Percentiles rank a stretch among this genome's conserved stretches.
Evolutionary conservation across 2,888 invertebrate genomes (phyloP).

Genomic region (Stenolophus ochropezus): DNA sequence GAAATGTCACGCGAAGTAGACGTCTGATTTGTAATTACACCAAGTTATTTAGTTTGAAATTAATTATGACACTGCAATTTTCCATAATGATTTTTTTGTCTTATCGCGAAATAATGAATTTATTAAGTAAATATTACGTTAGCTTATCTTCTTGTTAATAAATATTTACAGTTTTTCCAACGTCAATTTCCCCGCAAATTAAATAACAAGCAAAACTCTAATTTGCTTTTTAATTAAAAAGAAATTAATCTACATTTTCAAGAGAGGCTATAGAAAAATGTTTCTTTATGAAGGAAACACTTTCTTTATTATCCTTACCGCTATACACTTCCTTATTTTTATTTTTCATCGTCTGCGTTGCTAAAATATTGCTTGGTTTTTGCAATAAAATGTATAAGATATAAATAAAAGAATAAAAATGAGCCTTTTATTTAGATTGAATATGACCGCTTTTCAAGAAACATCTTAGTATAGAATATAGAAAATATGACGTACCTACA

Average conservation of each 20-base stretch:
- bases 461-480: not conserved
- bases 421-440: not conserved
- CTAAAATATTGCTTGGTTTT: not conserved
- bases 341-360: not conserved
- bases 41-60: constrained; percentile 39
- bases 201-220: constrained; percentile 17
- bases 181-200: constrained; percentile 34
- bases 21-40: constrained; percentile 32
- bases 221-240: constrained; percentile 38
- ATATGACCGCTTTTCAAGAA: not conserved
- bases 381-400: not conserved
- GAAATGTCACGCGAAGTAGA: constrained; percentile 36
- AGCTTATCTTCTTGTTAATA: constrained; percentile 47
- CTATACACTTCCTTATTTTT: not conserved
- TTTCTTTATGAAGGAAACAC: not conserved
- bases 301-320: not conserved
- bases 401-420: not conserved
- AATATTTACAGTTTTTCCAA: constrained; percentile 31
- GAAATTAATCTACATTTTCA: constrained; percentile 37
- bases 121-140: constrained; percentile 33
- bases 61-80: constrained; percentile 50
- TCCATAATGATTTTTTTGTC: constrained; percentile 43
- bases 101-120: constrained; percentile 48
- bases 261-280: not conserved
- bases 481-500: no score